Conservation (phyloP, 64 coral and sea anemone species). For the Actinia equina region DNA sequence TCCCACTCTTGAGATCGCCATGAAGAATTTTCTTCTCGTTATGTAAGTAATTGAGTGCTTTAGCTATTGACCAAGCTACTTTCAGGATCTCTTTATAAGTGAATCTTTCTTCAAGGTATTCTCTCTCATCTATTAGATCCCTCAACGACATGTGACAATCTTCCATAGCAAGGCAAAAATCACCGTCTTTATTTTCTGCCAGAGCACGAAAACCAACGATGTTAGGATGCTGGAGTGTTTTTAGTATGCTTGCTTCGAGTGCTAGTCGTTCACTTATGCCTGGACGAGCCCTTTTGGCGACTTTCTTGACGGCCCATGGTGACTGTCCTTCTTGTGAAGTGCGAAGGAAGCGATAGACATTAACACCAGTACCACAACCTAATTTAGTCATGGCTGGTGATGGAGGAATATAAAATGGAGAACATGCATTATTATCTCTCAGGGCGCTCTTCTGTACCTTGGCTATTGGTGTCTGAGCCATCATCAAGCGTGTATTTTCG, state of each 20-base stretch:
- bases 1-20: conserved; percentile 94
- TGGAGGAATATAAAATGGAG: conserved; percentile 75
- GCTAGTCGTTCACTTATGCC: conserved; percentile 86
- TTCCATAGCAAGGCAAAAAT: conserved; percentile 95
- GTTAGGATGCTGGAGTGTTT: conserved; percentile 81
- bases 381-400: conserved; percentile 92
- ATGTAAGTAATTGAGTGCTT: conserved; percentile 79
- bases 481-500: not conserved
- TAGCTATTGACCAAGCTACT: conserved; percentile 83
- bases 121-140: conserved; percentile 84
- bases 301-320: conserved; percentile 98
- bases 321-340: conserved; percentile 45
- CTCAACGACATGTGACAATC: conserved; percentile 88
- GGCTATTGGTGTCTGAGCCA: conserved; percentile 3
- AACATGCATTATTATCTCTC: conserved; percentile 16
- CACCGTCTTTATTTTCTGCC: conserved; percentile 64
- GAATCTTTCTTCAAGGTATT: conserved; percentile 76
- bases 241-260: conserved; percentile 89
- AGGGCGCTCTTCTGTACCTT: conserved; percentile 16
- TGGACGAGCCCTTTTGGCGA: conserved; percentile 60
- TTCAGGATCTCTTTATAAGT: conserved; percentile 69
- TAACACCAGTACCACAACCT: conserved; percentile 88
- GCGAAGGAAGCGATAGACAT: conserved; percentile 79
- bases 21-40: conserved; percentile 82
- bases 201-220: conserved; percentile 93